Percentiles rank a stretch among this genome's conserved stretches.
These are phyloP conservation scores for Melolontha melolontha DNA, from an alignment of 2,888 invertebrate genomes.

Conservation along the genomic window DNA sequence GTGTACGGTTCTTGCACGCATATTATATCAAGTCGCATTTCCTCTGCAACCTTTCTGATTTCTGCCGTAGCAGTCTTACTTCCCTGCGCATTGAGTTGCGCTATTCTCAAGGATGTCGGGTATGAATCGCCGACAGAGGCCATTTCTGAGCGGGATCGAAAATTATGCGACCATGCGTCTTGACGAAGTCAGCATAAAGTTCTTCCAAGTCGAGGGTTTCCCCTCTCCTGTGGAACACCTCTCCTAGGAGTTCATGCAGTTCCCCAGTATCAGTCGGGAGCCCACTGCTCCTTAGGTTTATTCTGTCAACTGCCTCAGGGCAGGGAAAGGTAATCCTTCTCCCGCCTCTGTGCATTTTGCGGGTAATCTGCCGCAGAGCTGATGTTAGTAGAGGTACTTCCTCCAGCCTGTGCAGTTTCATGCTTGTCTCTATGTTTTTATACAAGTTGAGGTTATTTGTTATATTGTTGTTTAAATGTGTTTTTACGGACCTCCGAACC, in stretches of 20 bases:
- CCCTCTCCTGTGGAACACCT: no score
- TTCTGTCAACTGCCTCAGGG: constrained; percentile 33
- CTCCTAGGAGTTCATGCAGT: constrained; percentile 2
- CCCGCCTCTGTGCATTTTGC: constrained; percentile 5
- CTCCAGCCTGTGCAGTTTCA: no score
- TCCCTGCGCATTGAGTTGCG: constrained; percentile 6
- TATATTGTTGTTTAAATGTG: no score
- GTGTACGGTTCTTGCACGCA: constrained; percentile 32
- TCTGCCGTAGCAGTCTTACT: constrained; percentile 13
- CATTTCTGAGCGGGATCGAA: no score
- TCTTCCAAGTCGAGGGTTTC: constrained; percentile 23
- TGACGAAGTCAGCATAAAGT: constrained; percentile 16
- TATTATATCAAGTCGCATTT: constrained; percentile 12
- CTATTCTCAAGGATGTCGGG: no score
- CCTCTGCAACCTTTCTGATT: constrained; percentile 8
- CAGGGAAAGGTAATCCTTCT: constrained; percentile 22
- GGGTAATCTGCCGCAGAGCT: constrained; percentile 16
- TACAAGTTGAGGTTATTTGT: no score
- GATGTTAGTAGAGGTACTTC: not conserved
- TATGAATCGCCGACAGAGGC: no score
- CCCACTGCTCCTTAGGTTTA: constrained; percentile 3
- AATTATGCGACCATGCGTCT: constrained; percentile 20
- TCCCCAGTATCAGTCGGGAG: constrained; percentile 1
- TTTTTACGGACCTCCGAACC: no score
- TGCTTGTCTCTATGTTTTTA: constrained; percentile 2